A percentile compares a stretch with the other conserved stretches of the same genome.
phyloP scores from a whole-genome alignment of 1,140 invertebrate genomes.

The Pseudobourletiella spinata region DNA sequence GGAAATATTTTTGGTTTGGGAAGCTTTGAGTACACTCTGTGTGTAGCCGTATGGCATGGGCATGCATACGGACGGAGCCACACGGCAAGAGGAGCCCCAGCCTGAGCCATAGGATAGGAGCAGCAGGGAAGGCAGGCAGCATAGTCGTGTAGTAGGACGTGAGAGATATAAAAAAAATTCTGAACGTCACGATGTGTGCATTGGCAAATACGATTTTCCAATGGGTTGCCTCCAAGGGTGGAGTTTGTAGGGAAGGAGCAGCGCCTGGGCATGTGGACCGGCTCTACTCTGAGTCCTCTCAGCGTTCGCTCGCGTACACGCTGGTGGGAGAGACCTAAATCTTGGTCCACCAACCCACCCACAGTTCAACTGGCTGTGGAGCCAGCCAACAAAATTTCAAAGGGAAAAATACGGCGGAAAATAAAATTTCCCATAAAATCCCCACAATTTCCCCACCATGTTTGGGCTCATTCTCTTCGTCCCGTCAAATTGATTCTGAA shows the following conservation, averaged over 20 bases:
- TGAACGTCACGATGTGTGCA: conserved; percentile 14
- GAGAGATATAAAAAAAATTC: conserved; percentile 11
- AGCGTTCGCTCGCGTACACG: neutral
- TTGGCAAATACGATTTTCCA: conserved; percentile 28
- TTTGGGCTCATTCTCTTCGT: neutral
- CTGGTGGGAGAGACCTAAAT: neutral
- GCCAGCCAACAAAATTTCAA: neutral
- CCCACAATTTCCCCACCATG: neutral
- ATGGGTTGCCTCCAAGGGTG: conserved; percentile 20
- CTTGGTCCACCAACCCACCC: neutral
- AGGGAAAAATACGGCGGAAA: neutral
- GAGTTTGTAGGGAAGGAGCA: conserved; percentile 2
- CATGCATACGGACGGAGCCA: neutral
- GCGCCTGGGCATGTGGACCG: conserved; percentile 6
- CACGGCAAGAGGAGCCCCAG: neutral
- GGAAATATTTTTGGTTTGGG: conserved; percentile 21
- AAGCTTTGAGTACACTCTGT: conserved; percentile 12
- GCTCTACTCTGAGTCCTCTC: neutral
- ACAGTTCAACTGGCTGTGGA: neutral
- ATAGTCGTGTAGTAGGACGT: neutral
- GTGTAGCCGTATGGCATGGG: conserved; percentile 1
- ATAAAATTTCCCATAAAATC: neutral
- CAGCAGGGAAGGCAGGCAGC: neutral
- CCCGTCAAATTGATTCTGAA: neutral
- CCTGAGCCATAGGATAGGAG: conserved; percentile 4